These are phyloP conservation scores for Prietella phreatophila DNA, from an alignment of 2,113 vertebrate species.

Conservation along the genomic window DNA sequence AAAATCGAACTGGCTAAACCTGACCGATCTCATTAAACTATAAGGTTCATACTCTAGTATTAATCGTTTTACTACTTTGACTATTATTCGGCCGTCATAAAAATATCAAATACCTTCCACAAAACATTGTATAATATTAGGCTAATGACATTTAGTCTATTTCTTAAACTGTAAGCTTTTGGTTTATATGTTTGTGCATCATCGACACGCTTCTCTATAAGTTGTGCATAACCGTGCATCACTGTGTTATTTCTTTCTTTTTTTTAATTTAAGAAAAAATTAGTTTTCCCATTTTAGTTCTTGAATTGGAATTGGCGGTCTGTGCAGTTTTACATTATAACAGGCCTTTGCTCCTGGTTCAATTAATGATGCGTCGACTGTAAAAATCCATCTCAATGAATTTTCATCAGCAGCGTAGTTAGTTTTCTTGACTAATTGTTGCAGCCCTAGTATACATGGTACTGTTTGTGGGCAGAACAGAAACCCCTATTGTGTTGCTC, in stretches of 20 bases:
- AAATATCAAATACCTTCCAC: neutral
- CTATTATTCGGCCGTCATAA: neutral
- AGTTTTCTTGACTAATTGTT: neutral
- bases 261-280: neutral
- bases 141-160: neutral
- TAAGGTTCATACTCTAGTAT: neutral
- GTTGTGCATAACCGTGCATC: neutral
- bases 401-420: neutral
- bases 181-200: neutral
- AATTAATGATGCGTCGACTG: neutral
- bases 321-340: too few relatives aligned
- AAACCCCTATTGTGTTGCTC: constrained; percentile 1
- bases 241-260: neutral
- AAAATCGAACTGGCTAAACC: too few relatives aligned
- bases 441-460: neutral
- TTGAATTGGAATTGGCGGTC: neutral
- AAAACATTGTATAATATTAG: neutral
- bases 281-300: neutral
- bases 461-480: neutral
- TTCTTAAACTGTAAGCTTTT: too few relatives aligned
- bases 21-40: neutral
- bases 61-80: neutral
- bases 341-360: neutral
- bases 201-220: neutral
- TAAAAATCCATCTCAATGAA: neutral